Base-by-base conservation (phyloP, 1,140 invertebrate genomes). In the Drosophila repleta region DNA sequence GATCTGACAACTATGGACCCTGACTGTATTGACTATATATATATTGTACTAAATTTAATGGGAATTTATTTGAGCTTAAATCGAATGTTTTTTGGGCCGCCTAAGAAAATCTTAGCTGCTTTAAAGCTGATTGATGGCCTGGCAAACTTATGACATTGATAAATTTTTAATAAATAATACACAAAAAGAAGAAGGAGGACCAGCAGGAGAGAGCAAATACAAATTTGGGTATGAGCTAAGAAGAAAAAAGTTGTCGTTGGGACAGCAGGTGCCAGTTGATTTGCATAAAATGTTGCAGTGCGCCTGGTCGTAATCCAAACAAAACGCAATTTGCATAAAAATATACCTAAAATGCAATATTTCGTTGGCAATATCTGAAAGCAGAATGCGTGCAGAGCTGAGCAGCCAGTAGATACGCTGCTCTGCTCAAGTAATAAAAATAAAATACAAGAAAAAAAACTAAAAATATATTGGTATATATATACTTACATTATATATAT, bases 131-230 rank as follows among this genome's bases (percentile, higher is more conserved):
- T 83, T 88, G 84, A 83, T 74, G 76, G 56, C 64, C 57, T 48
- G 55, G 43, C 62, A 83, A 79, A 83, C 69, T 83, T 79, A 70
- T 83, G 83, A 79, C 83, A 89, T 77, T 89, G 84, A 89, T 88
- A 69, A 83, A 88, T 88, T 74, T 88, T 88, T 79, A 79, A 88
- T 88, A 88, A 83, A 87, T 83, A 71, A 79, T 46, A 79, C 55
- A 0, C 3, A 11, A 64, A 8, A 41, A 20, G 2, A 43, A 41
- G 13, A 29, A 18, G 0, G 0, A 10, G n/a, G 53, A 70, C 39
- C 13, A 24, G 11, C 51, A 51, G 2, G 8, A 13, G 18, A 21
- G 7, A 18, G 8, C 8, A 51, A 49, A 39, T 15, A 58, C 0
- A 46, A 56, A n/a, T 57, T 58, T 29, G 15, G 4, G 5, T 6